Percentiles rank a stretch among this genome's conserved stretches.
phyloP scores from a whole-genome alignment of 2,797 vertebrate species.

The Sebastiscus tertius region DNA sequence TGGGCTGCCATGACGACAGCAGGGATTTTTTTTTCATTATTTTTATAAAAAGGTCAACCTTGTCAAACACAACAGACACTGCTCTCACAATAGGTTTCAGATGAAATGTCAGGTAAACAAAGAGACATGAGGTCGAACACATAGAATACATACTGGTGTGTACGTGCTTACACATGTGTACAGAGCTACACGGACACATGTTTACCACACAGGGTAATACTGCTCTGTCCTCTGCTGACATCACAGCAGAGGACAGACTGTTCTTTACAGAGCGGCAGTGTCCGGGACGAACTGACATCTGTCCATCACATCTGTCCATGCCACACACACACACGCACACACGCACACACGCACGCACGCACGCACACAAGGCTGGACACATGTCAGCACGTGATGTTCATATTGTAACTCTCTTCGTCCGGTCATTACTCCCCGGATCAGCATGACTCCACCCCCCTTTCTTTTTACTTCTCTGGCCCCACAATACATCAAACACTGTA shows the following conservation, averaged over 20 bases:
- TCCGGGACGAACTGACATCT: conserved; percentile 58
- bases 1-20: neutral
- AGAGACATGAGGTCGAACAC: neutral
- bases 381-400: conserved; percentile 18
- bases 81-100: neutral
- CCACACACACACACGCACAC: conserved; percentile 20
- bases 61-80: conserved; percentile 38
- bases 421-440: conserved; percentile 27
- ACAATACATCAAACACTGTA: conserved; percentile 59
- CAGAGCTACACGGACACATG: neutral
- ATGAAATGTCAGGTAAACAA: conserved; percentile 30
- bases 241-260: no score
- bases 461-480: neutral
- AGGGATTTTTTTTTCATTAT: neutral
- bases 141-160: neutral
- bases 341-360: conserved; percentile 1
- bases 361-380: conserved; percentile 10
- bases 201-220: conserved; percentile 21
- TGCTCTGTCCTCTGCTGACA: conserved; percentile 30
- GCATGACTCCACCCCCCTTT: neutral
- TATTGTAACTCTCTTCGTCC: neutral
- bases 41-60: conserved; percentile 53
- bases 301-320: conserved; percentile 64
- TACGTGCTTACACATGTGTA: conserved; percentile 2
- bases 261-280: conserved; percentile 40